Percentiles rank a stretch among this genome's conserved stretches.
Conservation (phyloP, 1,140 invertebrate species). For the Copidosoma floridanum region DNA sequence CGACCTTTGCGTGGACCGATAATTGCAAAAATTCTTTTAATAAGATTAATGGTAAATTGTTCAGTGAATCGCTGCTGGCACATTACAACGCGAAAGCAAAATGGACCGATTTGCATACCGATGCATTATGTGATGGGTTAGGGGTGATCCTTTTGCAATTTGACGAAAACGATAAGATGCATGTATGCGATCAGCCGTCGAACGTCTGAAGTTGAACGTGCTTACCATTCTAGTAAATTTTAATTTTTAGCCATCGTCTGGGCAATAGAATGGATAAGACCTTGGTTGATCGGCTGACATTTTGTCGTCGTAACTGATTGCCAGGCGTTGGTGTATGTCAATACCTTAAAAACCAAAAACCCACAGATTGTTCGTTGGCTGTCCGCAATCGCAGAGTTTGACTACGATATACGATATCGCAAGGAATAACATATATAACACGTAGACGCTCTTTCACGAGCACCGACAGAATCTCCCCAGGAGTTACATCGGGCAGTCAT, state of each 20-base stretch:
- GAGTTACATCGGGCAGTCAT: too few species aligned
- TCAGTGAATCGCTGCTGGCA: slow-evolving; percentile 27
- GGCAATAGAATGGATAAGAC: slow-evolving; percentile 11
- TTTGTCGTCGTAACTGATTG: slow-evolving; percentile 27
- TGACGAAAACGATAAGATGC: background rate
- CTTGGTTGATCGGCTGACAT: slow-evolving; percentile 18
- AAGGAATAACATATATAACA: background rate
- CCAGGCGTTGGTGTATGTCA: slow-evolving; percentile 12
- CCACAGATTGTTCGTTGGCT: slow-evolving; percentile 11
- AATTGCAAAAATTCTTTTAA: slow-evolving; percentile 8
- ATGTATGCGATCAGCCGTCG: slow-evolving; percentile 31
- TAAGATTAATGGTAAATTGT: background rate
- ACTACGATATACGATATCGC: slow-evolving; percentile 5
- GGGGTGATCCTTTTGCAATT: slow-evolving; percentile 32
- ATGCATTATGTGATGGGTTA: slow-evolving; percentile 38
- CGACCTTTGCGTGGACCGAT: background rate
- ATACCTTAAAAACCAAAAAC: slow-evolving; percentile 6
- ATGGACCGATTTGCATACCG: slow-evolving; percentile 40
- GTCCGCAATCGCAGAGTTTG: background rate
- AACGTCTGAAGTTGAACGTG: slow-evolving; percentile 27
- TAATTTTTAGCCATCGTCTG: slow-evolving; percentile 32
- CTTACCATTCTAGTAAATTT: slow-evolving; percentile 33
- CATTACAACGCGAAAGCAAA: slow-evolving; percentile 23
- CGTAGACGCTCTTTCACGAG: slow-evolving; percentile 6
- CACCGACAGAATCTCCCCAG: background rate